A percentile compares a stretch with the other conserved stretches of the same genome.
Conservation (phyloP, 2,113 vertebrate genomes). For the Pollachius pollachius region DNA sequence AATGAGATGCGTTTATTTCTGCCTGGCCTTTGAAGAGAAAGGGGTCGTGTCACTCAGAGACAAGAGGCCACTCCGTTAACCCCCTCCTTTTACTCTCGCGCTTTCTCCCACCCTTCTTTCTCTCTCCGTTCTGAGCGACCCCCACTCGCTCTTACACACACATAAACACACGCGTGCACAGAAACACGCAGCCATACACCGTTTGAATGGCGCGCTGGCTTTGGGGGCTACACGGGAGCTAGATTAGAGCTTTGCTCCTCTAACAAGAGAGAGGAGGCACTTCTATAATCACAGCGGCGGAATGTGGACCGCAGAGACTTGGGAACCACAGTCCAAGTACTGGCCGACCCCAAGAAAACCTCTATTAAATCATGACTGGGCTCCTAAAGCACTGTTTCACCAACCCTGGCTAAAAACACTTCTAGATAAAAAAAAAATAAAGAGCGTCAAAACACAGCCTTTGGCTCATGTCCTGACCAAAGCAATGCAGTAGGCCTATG, state of each 20-base stretch:
- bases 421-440: too few relatives aligned
- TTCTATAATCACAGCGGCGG: conserved; percentile 69
- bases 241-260: conserved; percentile 74
- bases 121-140: too few relatives aligned
- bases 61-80: conserved; percentile 69
- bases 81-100: conserved; percentile 26
- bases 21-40: conserved; percentile 77
- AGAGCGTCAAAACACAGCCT: too few relatives aligned
- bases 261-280: conserved; percentile 62
- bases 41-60: conserved; percentile 80
- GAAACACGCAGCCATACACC: conserved; percentile 37
- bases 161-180: conserved; percentile 16
- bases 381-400: neutral
- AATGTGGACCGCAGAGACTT: conserved; percentile 70
- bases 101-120: conserved; percentile 11
- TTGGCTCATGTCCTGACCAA: too few relatives aligned
- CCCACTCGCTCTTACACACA: too few relatives aligned
- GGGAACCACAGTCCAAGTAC: conserved; percentile 49
- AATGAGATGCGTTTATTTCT: conserved; percentile 73
- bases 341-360: conserved; percentile 39
- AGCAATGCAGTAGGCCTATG: too few relatives aligned
- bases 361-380: conserved; percentile 16
- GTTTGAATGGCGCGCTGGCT: conserved; percentile 60
- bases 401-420: neutral
- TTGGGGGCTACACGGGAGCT: conserved; percentile 66